Conservation (phyloP, 2,113 vertebrate genomes). For the Mustela lutreola region DNA sequence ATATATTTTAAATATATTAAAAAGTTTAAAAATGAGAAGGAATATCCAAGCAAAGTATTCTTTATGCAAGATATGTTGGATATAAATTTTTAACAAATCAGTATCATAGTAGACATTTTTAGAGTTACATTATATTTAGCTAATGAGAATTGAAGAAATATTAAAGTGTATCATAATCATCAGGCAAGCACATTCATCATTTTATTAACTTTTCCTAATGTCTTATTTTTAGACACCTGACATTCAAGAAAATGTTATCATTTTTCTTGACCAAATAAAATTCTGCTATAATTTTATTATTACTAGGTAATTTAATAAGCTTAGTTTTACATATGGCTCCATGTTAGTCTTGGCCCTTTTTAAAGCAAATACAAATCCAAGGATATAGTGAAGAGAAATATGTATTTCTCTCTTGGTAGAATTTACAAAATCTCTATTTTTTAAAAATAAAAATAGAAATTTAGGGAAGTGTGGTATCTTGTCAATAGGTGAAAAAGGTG, state of each 20-base stretch:
- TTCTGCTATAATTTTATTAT: slow-evolving; percentile 31
- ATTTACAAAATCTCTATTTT: slow-evolving; percentile 19
- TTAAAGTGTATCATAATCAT: slow-evolving; percentile 62
- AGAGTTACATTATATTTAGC: slow-evolving; percentile 56
- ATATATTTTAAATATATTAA: slow-evolving; percentile 27
- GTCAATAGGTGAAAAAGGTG: background rate
- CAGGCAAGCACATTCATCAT: slow-evolving; percentile 60
- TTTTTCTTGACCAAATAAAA: slow-evolving; percentile 60
- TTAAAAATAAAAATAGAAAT: background rate
- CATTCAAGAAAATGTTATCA: slow-evolving; percentile 63
- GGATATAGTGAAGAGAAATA: background rate
- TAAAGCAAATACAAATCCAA: background rate
- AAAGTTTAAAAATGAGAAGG: slow-evolving; percentile 47
- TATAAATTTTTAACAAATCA: slow-evolving; percentile 66
- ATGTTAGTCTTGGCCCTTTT: background rate
- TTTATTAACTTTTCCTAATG: slow-evolving; percentile 46
- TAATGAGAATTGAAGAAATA: slow-evolving; percentile 73
- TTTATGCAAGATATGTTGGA: slow-evolving; percentile 9
- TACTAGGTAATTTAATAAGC: slow-evolving; percentile 44
- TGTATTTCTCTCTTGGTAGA: background rate
- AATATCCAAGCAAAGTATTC: background rate
- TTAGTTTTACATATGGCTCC: background rate
- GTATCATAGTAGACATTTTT: slow-evolving; percentile 61
- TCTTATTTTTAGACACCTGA: slow-evolving; percentile 63
- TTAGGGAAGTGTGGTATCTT: background rate